Evolutionary conservation across 2,888 invertebrate species (phyloP), one percentile per base, ranked within the genome.

Genomic region (Cataglyphis albicans): DNA sequence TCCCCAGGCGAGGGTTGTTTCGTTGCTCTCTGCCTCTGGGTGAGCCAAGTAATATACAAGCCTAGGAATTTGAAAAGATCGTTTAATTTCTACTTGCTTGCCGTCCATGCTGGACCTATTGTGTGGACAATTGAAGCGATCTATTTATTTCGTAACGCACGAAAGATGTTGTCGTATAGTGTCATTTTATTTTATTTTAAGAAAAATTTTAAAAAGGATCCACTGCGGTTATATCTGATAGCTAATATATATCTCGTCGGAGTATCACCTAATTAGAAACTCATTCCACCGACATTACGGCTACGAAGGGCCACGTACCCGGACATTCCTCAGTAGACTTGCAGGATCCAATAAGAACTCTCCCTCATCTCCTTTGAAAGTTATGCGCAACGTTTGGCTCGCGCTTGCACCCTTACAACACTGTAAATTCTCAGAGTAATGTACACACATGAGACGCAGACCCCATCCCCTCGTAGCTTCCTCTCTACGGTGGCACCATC

Each of bases 381-480:
- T 89, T 85, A 88, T 83, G 88, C 84, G 86, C 84, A 85, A 87
- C 87, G 88, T 84, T 91, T 87, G 84, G 82, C 83, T 84, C 84
- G 83, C 41, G 9, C 10, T 44, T 12, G 41, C 41, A 21, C 87
- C 87, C 87, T 86, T 82, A 85, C 86, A 82, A 82, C 85, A 83
- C 86, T 86, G 90, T 90, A 90, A 90, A 91, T 90, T 82, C 88
- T 84, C 78, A 81, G 85, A 35, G 88, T 88, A 89, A 90, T 89
- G 90, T 89, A 86, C 90, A 89, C 90, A 88, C 86, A 86, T 86
- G 90, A 90, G 90, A 86, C 85, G 80, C 57, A 86, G 82, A 75
- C 61, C 83, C 65, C 83, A 61, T 35, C 82, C 81, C 57, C 59
- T 75, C 63, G 87, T 63, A 63, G 61, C 72, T 83, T 84, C 75